phyloP scores from a whole-genome alignment of 2,113 vertebrate species.

The Oryzias celebensis region DNA sequence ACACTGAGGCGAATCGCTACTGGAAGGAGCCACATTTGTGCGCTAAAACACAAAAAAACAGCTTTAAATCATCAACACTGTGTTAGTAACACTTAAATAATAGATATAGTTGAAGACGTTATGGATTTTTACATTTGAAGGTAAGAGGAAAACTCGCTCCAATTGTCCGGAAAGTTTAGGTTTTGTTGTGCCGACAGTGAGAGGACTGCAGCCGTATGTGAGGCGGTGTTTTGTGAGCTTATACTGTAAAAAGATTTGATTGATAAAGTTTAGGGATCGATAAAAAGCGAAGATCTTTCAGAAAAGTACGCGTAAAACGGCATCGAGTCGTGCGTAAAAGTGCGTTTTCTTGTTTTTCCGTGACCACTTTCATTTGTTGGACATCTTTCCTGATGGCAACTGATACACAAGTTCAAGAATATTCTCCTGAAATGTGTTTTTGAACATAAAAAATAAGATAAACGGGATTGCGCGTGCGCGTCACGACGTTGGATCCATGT shows the following conservation, averaged over 20 bases:
- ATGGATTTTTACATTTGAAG: conserved; percentile 32
- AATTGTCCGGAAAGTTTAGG: neutral
- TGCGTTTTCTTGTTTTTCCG: neutral
- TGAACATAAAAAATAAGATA: neutral
- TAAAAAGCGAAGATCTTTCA: neutral
- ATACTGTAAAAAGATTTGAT: no score
- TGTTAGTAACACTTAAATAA: rapidly evolving
- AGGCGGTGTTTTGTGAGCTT: neutral
- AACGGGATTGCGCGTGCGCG: neutral
- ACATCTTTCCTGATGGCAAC: neutral
- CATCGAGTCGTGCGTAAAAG: conserved; percentile 27
- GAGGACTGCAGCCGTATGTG: rapidly evolving
- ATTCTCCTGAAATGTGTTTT: neutral
- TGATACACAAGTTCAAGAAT: neutral
- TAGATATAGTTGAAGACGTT: neutral
- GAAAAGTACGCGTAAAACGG: neutral
- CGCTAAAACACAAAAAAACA: conserved; percentile 11
- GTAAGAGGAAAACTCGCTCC: conserved; percentile 35
- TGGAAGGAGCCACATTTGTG: neutral
- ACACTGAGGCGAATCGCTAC: conserved; percentile 47
- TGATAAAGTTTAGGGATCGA: rapidly evolving
- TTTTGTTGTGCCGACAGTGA: neutral
- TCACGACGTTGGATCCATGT: no score
- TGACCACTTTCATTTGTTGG: neutral
- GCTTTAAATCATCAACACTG: neutral